Evolutionary conservation across 2,113 vertebrate species (phyloP), one percentile per base, ranked within the genome.

Genomic region (Crypturellus undulatus): DNA sequence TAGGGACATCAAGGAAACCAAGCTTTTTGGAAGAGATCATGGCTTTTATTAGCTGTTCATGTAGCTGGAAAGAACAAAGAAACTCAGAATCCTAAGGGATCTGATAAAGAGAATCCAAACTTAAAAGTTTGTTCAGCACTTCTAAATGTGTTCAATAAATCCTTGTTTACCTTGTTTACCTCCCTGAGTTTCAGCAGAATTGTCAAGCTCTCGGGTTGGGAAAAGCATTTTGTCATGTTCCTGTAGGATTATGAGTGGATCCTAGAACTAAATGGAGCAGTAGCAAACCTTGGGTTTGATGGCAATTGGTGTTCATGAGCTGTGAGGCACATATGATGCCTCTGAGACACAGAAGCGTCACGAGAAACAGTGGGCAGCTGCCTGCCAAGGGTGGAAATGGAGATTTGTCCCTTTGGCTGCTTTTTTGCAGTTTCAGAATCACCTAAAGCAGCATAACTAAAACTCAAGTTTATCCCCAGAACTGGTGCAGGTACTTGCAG

Each of bases 121-220:
- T 0, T 1, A 15, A 24, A 76, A 64, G n/a, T 43, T 70, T 56
- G 19, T 47, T 75, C 0, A 2, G 4, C 45, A 25, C 76, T 86
- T 52, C 68, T 86, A 71, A 77, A 28, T 87, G 10, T 12, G 28
- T 69, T 64, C 49, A 32, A 22, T 54, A 60, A 56, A 84, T 49
- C 78, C n/a, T 58, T 73, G 28, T 64, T 87, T 59, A n/a, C 78
- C n/a, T 58, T 73, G 28, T 64, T 87, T 59, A n/a, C 32, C 20
- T 81, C 38, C 26, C 65, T 60, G 58, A 52, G 36, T 77, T 80
- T 76, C 36, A 54, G 7, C 45, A 58, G 80, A 71, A n/a, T 63
- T 72, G 67, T 68, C 60, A 45, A 67, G 49, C 32, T 91, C 43
- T 15, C 6, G 24, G 22, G 22, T 30, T 51, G 67, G 70, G 43